phyloP scores from a whole-genome alignment of 2,113 vertebrate genomes.

The Cavia porcellus region DNA sequence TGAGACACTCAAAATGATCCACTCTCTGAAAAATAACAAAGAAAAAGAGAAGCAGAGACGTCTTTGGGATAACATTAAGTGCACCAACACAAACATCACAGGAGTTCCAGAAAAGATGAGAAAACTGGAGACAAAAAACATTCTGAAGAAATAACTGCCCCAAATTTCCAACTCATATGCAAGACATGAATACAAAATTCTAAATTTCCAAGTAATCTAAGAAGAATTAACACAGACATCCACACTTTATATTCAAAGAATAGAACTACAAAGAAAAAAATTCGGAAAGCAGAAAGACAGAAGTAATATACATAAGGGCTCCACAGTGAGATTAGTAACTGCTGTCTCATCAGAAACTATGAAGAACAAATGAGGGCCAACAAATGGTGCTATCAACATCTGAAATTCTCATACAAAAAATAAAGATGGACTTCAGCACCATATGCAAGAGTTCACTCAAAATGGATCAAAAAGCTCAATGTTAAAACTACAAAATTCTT shows the following conservation, averaged over 20 bases:
- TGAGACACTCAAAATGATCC: not conserved
- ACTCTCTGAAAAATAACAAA: constrained; percentile 7
- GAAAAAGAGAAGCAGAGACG: not conserved
- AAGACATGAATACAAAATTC: constrained; percentile 14
- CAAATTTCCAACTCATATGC: not conserved
- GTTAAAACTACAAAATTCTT: not conserved
- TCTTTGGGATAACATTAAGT: not conserved
- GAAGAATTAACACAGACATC: constrained; percentile 42
- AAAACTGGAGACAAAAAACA: not conserved
- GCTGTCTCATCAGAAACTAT: not conserved
- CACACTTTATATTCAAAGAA: not conserved
- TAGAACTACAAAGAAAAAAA: not conserved
- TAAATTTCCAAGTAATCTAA: not conserved
- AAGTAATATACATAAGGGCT: not conserved
- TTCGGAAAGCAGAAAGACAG: not conserved
- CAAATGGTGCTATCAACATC: not conserved
- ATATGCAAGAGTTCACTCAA: not conserved
- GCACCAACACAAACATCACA: not conserved
- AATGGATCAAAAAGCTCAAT: constrained; percentile 14
- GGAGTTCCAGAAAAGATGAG: not conserved
- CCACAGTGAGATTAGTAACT: not conserved
- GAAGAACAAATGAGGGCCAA: not conserved
- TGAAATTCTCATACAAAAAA: not conserved
- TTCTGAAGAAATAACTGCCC: not conserved
- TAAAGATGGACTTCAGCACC: not conserved